Base-by-base conservation (phyloP, 2,797 vertebrate species). In the Tachyglossus aculeatus region DNA sequence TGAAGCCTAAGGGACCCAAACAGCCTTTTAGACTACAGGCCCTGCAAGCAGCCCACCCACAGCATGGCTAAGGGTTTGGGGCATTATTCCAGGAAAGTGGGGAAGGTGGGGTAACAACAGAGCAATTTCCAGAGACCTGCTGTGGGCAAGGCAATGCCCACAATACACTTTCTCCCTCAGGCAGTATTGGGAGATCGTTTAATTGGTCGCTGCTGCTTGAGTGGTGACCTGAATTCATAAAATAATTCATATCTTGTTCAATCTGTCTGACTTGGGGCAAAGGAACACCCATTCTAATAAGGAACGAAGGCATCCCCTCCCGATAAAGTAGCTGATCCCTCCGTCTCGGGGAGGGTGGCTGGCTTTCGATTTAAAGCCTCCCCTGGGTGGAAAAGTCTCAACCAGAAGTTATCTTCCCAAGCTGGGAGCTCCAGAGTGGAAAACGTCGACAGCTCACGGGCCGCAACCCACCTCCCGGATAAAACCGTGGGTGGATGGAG, bases 331-430 rank as follows among this genome's bases (percentile, higher is more conserved):
- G 62, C 37, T 67, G 59, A n/a, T 32, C 40, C 50, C 55, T 69
- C 71, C 37, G 21, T 19, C 1, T 15, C 31, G 6, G 9, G 12
- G 32, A 52, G 54, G n/a, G n/a, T n/a, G n/a, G n/a, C n/a, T 7
- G 22, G 60, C 60, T 72, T 76, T 65, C 69, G 37, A 74, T 64
- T 57, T 66, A 68, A 67, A 67, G 40, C 43, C 58, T 45, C 21
- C 19, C 38, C 50, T 52, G 43, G 69, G 27, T 39, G 44, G 39
- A 62, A 54, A 65, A 39, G 21, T 47, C 34, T n/a, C 31, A 55
- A 48, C 47, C 52, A 58, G 32, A 43, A 33, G 53, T 74, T 67
- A 41, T 53, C 56, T 51, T 1, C 60, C 52, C 5, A 36, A 62
- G 61, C 51, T 48, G 6, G 31, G 24, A 32, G 36, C 51, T 14